Conservation (phyloP, 1,140 invertebrate genomes). For the Macrobrachium rosenbergii region DNA sequence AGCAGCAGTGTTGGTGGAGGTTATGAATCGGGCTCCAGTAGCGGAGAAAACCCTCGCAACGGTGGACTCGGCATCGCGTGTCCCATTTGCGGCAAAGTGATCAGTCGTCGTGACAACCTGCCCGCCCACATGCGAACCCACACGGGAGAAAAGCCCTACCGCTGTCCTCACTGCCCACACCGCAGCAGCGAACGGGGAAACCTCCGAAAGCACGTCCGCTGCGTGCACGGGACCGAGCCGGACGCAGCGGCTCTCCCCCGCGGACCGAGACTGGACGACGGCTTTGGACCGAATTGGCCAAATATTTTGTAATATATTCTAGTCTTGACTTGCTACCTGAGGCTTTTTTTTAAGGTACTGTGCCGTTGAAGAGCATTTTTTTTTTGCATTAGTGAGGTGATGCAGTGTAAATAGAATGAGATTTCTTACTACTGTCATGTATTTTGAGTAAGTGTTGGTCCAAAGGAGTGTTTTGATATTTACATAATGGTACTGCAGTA, state of each 20-base stretch:
- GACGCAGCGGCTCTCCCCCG: neutral
- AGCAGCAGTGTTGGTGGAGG: slow-evolving; percentile 26
- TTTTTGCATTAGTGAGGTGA: neutral
- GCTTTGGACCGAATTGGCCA: neutral
- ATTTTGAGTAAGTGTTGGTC: too few relatives aligned
- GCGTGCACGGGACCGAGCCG: slow-evolving; percentile 42
- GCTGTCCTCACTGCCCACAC: slow-evolving; percentile 56
- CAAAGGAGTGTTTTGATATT: too few relatives aligned
- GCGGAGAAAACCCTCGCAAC: slow-evolving; percentile 41
- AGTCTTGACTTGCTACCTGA: neutral
- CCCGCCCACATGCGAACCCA: slow-evolving; percentile 64
- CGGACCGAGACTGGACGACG: too few relatives aligned
- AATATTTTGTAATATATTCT: neutral
- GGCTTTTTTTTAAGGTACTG: neutral
- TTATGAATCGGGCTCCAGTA: neutral
- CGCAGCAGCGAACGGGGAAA: slow-evolving; percentile 64
- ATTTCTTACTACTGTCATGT: too few relatives aligned
- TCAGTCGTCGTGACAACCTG: slow-evolving; percentile 66
- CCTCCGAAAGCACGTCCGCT: slow-evolving; percentile 66
- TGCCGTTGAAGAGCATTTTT: neutral
- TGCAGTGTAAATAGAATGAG: too few relatives aligned
- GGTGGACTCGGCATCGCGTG: slow-evolving; percentile 57
- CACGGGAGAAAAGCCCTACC: slow-evolving; percentile 55
- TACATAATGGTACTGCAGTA: too few relatives aligned
- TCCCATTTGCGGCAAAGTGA: slow-evolving; percentile 66